Evolutionary conservation across 1,140 invertebrate genomes (phyloP).

Genomic region (Pantala flavescens): DNA sequence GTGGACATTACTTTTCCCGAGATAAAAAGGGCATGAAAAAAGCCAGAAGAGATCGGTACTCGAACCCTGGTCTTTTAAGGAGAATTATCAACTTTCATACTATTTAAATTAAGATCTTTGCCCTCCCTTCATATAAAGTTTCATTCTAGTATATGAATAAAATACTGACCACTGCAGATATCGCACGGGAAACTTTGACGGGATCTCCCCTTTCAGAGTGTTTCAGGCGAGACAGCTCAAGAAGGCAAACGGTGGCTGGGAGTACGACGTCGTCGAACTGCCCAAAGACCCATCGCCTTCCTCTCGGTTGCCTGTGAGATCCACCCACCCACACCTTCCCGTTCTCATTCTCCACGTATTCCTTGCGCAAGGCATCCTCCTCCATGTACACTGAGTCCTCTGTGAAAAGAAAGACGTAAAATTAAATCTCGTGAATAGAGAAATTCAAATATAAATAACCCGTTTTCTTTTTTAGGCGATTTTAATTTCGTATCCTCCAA

Average conservation of each 20-base stretch:
- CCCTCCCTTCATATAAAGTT: no score
- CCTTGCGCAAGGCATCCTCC: slow-evolving; percentile 60
- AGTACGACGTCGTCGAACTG: slow-evolving; percentile 80
- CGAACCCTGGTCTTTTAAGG: no score
- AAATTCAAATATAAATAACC: no score
- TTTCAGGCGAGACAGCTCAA: slow-evolving; percentile 59
- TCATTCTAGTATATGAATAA: no score
- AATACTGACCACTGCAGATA: slow-evolving; percentile 59
- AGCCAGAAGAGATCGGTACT: not conserved
- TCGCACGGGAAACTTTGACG: slow-evolving; percentile 56
- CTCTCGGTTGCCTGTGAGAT: slow-evolving; percentile 64
- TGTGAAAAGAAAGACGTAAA: slow-evolving; percentile 23
- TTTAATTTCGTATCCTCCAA: no score
- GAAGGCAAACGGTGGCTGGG: slow-evolving; percentile 69
- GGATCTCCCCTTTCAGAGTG: slow-evolving; percentile 54
- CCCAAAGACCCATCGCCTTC: slow-evolving; percentile 76
- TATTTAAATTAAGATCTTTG: no score
- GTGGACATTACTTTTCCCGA: no score
- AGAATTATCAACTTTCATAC: no score
- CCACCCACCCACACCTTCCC: slow-evolving; percentile 86
- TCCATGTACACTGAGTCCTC: slow-evolving; percentile 49
- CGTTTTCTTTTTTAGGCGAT: no score
- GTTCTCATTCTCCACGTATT: slow-evolving; percentile 77
- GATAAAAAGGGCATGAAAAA: not conserved
- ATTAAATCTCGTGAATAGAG: no score